Evolutionary conservation across 2,797 vertebrate genomes (phyloP).

Genomic region (Aulostomus chinensis): DNA sequence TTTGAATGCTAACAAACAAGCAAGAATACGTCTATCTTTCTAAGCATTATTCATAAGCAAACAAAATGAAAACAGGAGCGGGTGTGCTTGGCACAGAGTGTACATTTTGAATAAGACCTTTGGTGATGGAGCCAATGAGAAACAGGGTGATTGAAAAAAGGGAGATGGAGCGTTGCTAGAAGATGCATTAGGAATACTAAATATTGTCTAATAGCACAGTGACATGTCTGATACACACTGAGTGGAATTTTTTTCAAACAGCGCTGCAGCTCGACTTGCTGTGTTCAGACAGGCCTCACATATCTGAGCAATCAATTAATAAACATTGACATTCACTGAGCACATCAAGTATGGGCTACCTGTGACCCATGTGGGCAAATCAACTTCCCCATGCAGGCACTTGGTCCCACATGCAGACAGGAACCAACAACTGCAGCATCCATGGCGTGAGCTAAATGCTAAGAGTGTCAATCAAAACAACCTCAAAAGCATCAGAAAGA

Average conservation of each 20-base stretch:
- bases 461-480: slow-evolving; percentile 37
- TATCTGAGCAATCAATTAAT: slow-evolving; percentile 70
- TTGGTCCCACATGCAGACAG: background rate
- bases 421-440: no score
- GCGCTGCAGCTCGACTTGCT: slow-evolving; percentile 16
- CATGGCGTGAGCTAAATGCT: no score
- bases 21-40: slow-evolving; percentile 11
- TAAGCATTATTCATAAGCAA: slow-evolving; percentile 48
- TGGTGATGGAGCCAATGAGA: slow-evolving; percentile 25
- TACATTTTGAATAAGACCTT: slow-evolving; percentile 39
- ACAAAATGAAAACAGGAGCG: slow-evolving; percentile 29
- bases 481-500: no score
- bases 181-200: slow-evolving; percentile 44
- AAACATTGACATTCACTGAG: slow-evolving; percentile 54
- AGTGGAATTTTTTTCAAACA: slow-evolving; percentile 70
- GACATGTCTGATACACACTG: slow-evolving; percentile 42
- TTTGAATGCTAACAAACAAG: slow-evolving; percentile 40
- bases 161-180: slow-evolving; percentile 22
- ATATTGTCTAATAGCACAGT: slow-evolving; percentile 16
- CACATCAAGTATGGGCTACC: slow-evolving; percentile 28
- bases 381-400: background rate
- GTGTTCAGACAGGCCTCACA: slow-evolving; percentile 45
- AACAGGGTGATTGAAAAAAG: slow-evolving; percentile 40
- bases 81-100: slow-evolving; percentile 16
- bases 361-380: slow-evolving; percentile 20